Evolutionary conservation across 2,797 vertebrate species (phyloP).

Genomic region (Myiothlypis coronata): DNA sequence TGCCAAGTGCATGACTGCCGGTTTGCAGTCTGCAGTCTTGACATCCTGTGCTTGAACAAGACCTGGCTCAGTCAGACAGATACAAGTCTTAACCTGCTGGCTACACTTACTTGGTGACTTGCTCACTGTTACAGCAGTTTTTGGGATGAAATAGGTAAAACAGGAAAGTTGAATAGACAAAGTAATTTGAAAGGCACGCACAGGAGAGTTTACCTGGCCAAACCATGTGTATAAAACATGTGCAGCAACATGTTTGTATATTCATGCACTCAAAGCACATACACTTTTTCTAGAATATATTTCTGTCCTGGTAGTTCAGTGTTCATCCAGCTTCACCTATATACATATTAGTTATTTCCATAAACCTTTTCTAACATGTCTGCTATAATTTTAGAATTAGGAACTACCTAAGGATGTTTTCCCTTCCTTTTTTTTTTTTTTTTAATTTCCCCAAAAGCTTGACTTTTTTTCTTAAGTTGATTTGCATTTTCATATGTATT

Average conservation of each 20-base stretch:
- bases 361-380: not conserved
- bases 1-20: not conserved
- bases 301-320: not conserved
- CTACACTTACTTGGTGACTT: not conserved
- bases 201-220: not conserved
- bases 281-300: not conserved
- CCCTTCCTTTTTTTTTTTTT: not conserved
- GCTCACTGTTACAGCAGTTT: not conserved
- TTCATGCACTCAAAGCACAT: not conserved
- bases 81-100: not conserved
- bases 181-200: not conserved
- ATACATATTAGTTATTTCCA: not conserved
- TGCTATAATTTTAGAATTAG: not conserved
- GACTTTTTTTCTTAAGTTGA: not conserved
- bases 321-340: not conserved
- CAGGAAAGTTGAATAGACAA: fast-evolving
- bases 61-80: not conserved
- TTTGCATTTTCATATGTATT: not conserved
- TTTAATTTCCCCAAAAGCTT: not conserved
- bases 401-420: not conserved
- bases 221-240: not conserved
- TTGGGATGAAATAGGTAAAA: not conserved
- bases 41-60: not conserved
- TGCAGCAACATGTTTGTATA: not conserved
- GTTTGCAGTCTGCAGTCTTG: not conserved